Percentiles rank a stretch among this genome's conserved stretches.
Conservation (phyloP, 2,888 invertebrate species). For the Sarcophaga subvicina region DNA sequence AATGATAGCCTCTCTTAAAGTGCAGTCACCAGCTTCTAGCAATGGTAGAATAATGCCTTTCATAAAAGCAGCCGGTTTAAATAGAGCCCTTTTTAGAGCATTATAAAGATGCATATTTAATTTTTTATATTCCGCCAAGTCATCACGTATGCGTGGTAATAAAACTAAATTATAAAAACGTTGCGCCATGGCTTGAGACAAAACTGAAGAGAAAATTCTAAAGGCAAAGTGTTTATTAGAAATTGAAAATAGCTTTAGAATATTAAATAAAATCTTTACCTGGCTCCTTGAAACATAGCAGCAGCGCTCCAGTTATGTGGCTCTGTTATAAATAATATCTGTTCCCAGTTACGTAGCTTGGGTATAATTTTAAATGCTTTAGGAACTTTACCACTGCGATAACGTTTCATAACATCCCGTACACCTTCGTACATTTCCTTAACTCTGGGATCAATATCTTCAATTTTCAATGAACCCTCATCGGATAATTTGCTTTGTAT, state of each 20-base stretch:
- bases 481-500: conserved; percentile 93
- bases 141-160: conserved; percentile 95
- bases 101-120: conserved; percentile 98
- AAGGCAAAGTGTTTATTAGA: neutral
- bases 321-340: conserved; percentile 92
- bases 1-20: conserved; percentile 97
- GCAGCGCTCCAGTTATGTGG: conserved; percentile 99
- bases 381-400: conserved; percentile 97
- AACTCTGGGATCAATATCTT: conserved; percentile 92
- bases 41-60: conserved; percentile 92
- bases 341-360: conserved; percentile 96
- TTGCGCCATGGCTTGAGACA: conserved; percentile 98
- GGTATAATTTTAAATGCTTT: conserved; percentile 99
- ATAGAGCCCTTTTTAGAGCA: conserved; percentile 94
- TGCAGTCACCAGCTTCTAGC: conserved; percentile 94
- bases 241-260: neutral
- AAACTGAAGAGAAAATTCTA: conserved; percentile 97
- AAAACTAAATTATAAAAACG: conserved; percentile 96
- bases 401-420: conserved; percentile 91
- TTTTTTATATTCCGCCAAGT: conserved; percentile 96
- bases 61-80: conserved; percentile 99
- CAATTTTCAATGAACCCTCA: conserved; percentile 88
- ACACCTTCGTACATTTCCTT: conserved; percentile 95
- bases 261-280: conserved; percentile 66
- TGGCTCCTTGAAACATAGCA: conserved; percentile 92